phyloP scores from a whole-genome alignment of 2,797 vertebrate genomes.

The Todus mexicanus region DNA sequence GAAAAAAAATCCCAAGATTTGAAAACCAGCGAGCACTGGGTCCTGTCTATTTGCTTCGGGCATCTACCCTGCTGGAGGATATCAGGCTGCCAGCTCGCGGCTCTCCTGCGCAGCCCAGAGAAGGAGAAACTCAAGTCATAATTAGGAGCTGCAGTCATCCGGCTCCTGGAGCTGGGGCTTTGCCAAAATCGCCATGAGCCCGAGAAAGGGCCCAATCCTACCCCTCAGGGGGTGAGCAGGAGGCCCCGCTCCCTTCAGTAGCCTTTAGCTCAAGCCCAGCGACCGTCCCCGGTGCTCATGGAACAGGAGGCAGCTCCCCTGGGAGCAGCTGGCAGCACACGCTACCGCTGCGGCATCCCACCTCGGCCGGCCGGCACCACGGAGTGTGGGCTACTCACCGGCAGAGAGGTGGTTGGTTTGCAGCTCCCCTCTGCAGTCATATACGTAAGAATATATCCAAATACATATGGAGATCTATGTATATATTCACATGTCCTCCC shows the following conservation, averaged over 20 bases:
- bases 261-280: not conserved
- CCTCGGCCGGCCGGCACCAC: not conserved
- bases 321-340: not conserved
- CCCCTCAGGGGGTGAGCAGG: not conserved
- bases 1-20: not conserved
- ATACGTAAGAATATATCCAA: fast-evolving
- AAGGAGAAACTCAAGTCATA: slow-evolving; percentile 27
- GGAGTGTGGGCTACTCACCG: fast-evolving
- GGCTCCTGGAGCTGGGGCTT: slow-evolving; percentile 8
- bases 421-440: not conserved
- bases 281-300: not conserved
- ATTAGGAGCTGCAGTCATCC: slow-evolving; percentile 41
- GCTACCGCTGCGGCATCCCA: not conserved
- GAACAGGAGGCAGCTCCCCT: not conserved
- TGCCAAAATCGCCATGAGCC: not conserved
- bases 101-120: not conserved
- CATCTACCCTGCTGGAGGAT: not conserved
- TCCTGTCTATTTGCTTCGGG: not conserved
- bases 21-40: not conserved
- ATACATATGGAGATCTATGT: not conserved
- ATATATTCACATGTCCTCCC: no score
- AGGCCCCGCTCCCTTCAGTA: not conserved
- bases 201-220: not conserved
- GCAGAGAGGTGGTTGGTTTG: not conserved
- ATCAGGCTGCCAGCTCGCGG: not conserved